Evolutionary conservation across 2,113 vertebrate species (phyloP).

Genomic region (Poicephalus meyeri): DNA sequence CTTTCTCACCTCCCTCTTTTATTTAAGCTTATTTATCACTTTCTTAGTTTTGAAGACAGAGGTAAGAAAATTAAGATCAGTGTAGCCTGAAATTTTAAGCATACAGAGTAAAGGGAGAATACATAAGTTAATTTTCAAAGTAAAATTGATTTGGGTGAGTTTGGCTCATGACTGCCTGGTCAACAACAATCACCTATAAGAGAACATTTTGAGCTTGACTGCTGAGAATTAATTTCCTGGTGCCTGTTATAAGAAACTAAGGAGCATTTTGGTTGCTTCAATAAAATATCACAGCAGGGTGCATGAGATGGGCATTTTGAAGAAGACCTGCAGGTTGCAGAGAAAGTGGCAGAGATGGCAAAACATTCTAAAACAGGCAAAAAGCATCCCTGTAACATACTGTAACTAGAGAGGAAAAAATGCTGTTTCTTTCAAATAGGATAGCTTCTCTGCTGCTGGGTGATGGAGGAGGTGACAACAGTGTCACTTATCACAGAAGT

Average conservation of each 20-base stretch:
- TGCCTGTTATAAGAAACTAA: not conserved
- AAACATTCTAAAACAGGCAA: not conserved
- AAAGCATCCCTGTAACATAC: not conserved
- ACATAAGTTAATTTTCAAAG: not conserved
- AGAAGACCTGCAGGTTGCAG: not conserved
- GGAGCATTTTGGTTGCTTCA: not conserved
- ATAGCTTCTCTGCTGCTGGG: not conserved
- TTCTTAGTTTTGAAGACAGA: not conserved
- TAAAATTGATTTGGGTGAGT: not conserved
- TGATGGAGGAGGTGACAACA: not conserved
- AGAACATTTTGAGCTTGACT: not conserved
- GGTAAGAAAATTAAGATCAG: not conserved
- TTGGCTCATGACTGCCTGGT: not conserved
- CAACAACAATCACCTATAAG: not conserved
- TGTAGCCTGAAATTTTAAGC: not conserved
- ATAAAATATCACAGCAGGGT: fast-evolving
- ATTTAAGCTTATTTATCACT: not conserved
- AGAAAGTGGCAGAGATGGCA: not conserved
- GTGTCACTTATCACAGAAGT: not conserved
- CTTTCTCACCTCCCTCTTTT: not conserved
- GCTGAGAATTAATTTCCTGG: not conserved
- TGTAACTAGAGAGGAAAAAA: not conserved
- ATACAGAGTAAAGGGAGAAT: not conserved
- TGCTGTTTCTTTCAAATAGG: not conserved
- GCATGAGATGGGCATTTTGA: not conserved